Evolutionary conservation across 2,888 invertebrate species (phyloP).

Genomic region (Rotaria magnacalcarata): DNA sequence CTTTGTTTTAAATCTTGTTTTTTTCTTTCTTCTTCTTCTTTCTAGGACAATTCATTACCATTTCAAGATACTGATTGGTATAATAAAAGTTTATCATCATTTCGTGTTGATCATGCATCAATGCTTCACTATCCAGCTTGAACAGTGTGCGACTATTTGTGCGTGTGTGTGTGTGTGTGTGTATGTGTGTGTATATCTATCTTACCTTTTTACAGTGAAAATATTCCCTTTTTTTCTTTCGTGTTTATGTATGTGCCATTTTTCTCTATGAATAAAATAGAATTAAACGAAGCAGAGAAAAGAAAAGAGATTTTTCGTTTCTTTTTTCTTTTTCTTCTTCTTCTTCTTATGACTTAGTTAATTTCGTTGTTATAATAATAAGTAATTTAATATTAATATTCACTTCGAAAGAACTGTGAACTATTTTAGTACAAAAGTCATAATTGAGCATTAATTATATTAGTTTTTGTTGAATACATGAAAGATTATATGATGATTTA

Average conservation of each 20-base stretch:
- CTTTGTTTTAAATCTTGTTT: too few species aligned
- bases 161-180: background rate
- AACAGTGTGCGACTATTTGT: background rate
- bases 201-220: slow-evolving; percentile 22
- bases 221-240: background rate
- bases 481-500: too few species aligned
- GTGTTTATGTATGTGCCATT: slow-evolving; percentile 17
- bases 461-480: too few species aligned
- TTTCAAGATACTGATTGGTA: slow-evolving; percentile 35
- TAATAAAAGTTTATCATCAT: slow-evolving; percentile 32
- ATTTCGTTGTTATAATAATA: background rate
- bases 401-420: background rate
- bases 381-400: background rate
- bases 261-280: background rate
- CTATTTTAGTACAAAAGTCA: background rate
- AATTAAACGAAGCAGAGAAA: background rate
- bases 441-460: too few species aligned
- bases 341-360: background rate
- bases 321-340: background rate
- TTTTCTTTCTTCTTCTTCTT: background rate
- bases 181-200: background rate
- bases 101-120: slow-evolving; percentile 33
- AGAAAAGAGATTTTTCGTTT: background rate
- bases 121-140: slow-evolving; percentile 35
- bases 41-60: background rate